Evolutionary conservation across 2,888 invertebrate genomes (phyloP), one percentile per base, ranked within the genome.

Genomic region (Gastrophysa polygoni): DNA sequence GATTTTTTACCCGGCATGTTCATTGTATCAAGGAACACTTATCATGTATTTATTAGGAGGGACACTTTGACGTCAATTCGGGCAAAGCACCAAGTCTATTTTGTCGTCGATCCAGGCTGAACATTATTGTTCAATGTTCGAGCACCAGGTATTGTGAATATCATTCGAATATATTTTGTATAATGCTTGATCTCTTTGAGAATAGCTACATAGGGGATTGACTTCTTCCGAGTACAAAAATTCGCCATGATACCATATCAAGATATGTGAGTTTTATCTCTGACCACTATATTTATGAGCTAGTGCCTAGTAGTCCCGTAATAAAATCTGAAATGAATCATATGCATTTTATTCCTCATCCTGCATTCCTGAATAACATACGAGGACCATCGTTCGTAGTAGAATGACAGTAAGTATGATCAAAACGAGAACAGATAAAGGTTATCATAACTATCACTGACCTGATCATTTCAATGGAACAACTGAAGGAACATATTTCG

Each of bases 221-320:
- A n/a, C n/a, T n/a, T n/a, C n/a, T n/a, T n/a, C n/a, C n/a, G n/a
- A n/a, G n/a, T n/a, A n/a, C n/a, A n/a, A n/a, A n/a, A n/a, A n/a
- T n/a, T n/a, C n/a, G n/a, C n/a, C n/a, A n/a, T n/a, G n/a, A n/a
- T n/a, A n/a, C n/a, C n/a, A n/a, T n/a, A n/a, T n/a, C n/a, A n/a
- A n/a, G n/a, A n/a, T n/a, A n/a, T n/a, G n/a, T n/a, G n/a, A n/a
- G n/a, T n/a, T n/a, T n/a, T n/a, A n/a, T n/a, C 63, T 63, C 50
- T 52, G 50, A 65, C 66, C 68, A 71, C 54, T 63, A 59, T 63
- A 64, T 61, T 68, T 63, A 64, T 54, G 47, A 64, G 61, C 62
- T 73, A 74, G 74, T 73, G 74, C 74, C 74, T 74, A 73, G 69
- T 74, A 74, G 68, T 69, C 70, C 73, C 69, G 67, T 4, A 61